Conservation (phyloP, 2,888 invertebrate genomes). For the Lithophane leautieri region DNA sequence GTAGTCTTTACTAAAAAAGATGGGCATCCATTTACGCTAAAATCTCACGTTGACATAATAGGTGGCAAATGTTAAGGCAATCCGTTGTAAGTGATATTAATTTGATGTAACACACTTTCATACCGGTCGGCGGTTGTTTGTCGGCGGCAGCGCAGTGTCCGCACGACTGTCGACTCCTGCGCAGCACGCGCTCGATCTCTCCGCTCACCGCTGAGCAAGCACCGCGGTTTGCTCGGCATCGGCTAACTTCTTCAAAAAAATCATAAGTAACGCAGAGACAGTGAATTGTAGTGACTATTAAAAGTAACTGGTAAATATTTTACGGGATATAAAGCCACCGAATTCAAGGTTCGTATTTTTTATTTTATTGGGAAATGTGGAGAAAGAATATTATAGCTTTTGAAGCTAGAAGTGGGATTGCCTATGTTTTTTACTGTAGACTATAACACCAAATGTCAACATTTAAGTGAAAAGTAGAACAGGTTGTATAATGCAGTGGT, state of each 20-base stretch:
- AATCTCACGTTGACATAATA: slow-evolving; percentile 75
- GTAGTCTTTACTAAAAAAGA: slow-evolving; percentile 24
- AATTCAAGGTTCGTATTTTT: slow-evolving; percentile 55
- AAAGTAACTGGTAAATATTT: slow-evolving; percentile 23
- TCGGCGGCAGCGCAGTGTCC: slow-evolving; percentile 76
- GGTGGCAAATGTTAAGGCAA: slow-evolving; percentile 81
- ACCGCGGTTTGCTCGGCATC: slow-evolving; percentile 60
- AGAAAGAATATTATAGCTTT: slow-evolving; percentile 19
- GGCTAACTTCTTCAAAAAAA: slow-evolving; percentile 36
- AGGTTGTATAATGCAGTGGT: slow-evolving; percentile 24
- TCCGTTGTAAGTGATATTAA: slow-evolving; percentile 85
- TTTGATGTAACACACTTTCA: slow-evolving; percentile 86
- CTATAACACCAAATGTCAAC: slow-evolving; percentile 46
- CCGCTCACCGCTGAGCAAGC: slow-evolving; percentile 68
- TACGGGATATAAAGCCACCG: slow-evolving; percentile 44
- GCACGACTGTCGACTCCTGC: slow-evolving; percentile 81
- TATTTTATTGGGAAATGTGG: slow-evolving; percentile 25
- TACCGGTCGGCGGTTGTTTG: slow-evolving; percentile 74
- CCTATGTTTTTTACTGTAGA: background rate
- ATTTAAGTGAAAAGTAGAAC: slow-evolving; percentile 41
- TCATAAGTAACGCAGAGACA: slow-evolving; percentile 35
- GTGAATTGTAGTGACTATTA: slow-evolving; percentile 57
- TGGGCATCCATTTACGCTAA: slow-evolving; percentile 50
- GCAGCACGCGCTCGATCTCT: slow-evolving; percentile 73
- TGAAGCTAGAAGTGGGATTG: slow-evolving; percentile 16